phyloP scores from a whole-genome alignment of 2,797 vertebrate genomes.

The Xiphorhynchus erythropygius region DNA sequence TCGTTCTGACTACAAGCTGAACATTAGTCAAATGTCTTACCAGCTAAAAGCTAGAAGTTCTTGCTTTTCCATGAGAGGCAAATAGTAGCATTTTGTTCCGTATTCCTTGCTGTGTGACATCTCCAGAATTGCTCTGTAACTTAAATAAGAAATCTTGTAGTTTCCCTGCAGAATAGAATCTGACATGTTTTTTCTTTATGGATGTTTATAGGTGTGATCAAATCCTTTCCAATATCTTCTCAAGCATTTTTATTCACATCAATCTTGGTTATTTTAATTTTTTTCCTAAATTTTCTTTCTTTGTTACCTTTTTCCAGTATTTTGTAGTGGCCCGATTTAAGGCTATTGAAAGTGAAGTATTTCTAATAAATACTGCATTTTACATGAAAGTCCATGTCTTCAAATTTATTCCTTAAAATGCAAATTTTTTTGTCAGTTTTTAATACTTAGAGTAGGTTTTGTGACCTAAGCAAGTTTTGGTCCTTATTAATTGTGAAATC shows the following conservation, averaged over 20 bases:
- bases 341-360: not conserved
- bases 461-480: not conserved
- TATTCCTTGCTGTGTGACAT: not conserved
- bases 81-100: not conserved
- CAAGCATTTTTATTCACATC: not conserved
- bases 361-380: not conserved
- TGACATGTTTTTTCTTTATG: not conserved
- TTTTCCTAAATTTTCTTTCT: not conserved
- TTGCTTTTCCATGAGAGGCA: not conserved
- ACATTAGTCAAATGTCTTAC: not conserved
- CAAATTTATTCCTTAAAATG: not conserved
- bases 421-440: not conserved
- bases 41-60: not conserved
- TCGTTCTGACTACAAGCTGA: not conserved
- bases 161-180: not conserved
- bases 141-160: not conserved
- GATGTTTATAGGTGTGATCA: not conserved
- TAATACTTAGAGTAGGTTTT: not conserved
- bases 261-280: not conserved
- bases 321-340: not conserved
- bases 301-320: not conserved
- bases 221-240: not conserved
- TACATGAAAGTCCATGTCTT: not conserved
- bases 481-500: not conserved
- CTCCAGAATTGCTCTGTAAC: not conserved